These are phyloP conservation scores for Keiferia lycopersicella DNA, from an alignment of 2,888 invertebrate species.

Conservation along the genomic window DNA sequence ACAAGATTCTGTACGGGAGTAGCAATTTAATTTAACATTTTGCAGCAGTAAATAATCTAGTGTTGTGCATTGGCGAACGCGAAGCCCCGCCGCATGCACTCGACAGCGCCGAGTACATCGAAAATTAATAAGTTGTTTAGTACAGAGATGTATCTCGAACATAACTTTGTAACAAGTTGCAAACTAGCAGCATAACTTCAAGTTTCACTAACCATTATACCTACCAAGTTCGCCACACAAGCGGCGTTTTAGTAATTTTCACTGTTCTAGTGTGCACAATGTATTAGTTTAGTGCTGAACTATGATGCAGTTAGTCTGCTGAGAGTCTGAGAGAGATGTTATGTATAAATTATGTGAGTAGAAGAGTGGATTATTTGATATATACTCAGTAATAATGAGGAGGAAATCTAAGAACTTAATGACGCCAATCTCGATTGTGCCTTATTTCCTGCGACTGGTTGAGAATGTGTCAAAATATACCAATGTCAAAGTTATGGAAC, in stretches of 20 bases:
- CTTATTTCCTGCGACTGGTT: no score
- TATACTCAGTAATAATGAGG: no score
- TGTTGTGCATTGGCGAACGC: neutral
- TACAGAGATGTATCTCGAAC: constrained; percentile 8
- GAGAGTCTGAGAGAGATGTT: no score
- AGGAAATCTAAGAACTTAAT: no score
- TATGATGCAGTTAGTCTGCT: neutral
- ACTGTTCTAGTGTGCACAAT: constrained; percentile 2
- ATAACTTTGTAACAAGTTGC: constrained; percentile 9
- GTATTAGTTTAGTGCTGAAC: constrained; percentile 8
- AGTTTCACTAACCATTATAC: constrained; percentile 8
- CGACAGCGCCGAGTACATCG: constrained; percentile 3
- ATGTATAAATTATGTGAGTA: neutral
- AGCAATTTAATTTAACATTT: neutral
- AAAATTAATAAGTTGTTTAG: constrained; percentile 6
- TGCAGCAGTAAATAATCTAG: neutral
- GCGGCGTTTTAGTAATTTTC: constrained; percentile 8
- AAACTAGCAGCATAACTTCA: constrained; percentile 8
- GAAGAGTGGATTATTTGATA: no score
- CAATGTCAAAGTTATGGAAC: no score
- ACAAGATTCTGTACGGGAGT: neutral
- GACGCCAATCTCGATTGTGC: no score
- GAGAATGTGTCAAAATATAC: no score
- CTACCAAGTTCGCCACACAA: neutral
- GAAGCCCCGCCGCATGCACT: neutral